phyloP scores from a whole-genome alignment of 23 tunicate genomes.

The Phallusia fumigata region DNA sequence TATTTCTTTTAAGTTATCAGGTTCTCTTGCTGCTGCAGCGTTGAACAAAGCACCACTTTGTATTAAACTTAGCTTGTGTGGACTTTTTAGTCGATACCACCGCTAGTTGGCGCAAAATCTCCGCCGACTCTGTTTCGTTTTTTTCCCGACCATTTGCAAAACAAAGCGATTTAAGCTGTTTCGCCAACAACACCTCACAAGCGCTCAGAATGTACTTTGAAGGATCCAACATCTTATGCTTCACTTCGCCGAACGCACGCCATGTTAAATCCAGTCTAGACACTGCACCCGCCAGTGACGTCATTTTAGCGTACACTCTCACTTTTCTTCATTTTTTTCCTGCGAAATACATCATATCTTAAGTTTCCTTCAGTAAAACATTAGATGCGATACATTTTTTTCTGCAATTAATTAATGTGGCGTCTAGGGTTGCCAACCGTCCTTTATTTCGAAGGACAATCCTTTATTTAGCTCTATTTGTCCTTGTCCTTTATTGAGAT shows the following conservation, averaged over 20 bases:
- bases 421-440: no score
- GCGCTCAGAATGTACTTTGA: background rate
- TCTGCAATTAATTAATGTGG: no score
- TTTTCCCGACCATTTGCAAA: constrained; percentile 53
- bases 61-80: constrained; percentile 35
- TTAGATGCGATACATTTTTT: no score
- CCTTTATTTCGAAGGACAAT: no score
- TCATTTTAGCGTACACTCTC: no score
- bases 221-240: background rate
- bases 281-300: background rate
- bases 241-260: background rate
- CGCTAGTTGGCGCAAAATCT: constrained; percentile 41
- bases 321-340: no score
- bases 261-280: background rate
- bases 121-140: constrained; percentile 28
- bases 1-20: constrained; percentile 16
- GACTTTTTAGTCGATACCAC: constrained; percentile 18
- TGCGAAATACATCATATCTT: no score
- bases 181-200: background rate
- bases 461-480: no score
- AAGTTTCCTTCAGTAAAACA: no score
- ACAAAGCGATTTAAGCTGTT: constrained; percentile 25
- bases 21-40: constrained; percentile 29
- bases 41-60: constrained; percentile 51
- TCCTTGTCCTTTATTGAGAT: no score